A percentile compares a stretch with the other conserved stretches of the same genome.
Evolutionary conservation across 1,140 invertebrate species (phyloP).

Genomic region (Pinna nobilis): DNA sequence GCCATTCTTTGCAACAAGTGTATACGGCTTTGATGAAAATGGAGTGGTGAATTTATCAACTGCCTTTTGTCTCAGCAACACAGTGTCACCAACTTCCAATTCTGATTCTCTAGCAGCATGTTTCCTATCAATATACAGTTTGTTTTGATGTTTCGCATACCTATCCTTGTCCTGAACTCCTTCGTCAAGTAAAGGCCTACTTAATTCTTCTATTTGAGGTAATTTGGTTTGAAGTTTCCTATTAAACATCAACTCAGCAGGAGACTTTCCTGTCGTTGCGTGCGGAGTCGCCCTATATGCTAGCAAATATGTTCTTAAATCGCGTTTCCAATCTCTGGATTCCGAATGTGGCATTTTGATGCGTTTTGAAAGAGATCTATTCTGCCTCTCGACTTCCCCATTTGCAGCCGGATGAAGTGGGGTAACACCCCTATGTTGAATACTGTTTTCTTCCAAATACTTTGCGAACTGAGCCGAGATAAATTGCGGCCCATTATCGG

Average conservation of each 20-base stretch:
- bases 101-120: constrained; percentile 16
- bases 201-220: constrained; percentile 18
- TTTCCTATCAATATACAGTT: constrained; percentile 37
- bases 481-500: constrained; percentile 48
- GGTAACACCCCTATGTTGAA: constrained; percentile 19
- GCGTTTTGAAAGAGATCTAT: constrained; percentile 43
- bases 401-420: constrained; percentile 47
- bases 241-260: constrained; percentile 37
- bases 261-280: constrained; percentile 25
- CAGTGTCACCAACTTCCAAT: constrained; percentile 21
- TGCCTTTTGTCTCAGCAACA: constrained; percentile 29
- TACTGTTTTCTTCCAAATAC: constrained; percentile 19
- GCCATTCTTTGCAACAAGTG: constrained; percentile 33
- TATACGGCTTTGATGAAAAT: constrained; percentile 29
- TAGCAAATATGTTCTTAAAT: constrained; percentile 34
- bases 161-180: constrained; percentile 21
- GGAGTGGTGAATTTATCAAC: constrained; percentile 35
- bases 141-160: constrained; percentile 18
- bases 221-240: constrained; percentile 41
- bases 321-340: constrained; percentile 39
- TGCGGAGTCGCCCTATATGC: constrained; percentile 41
- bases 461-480: constrained; percentile 26
- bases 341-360: constrained; percentile 30
- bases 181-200: neutral
- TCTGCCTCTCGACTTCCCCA: constrained; percentile 49